Conservation (phyloP, 1,140 invertebrate genomes). For the Hermetia illucens region DNA sequence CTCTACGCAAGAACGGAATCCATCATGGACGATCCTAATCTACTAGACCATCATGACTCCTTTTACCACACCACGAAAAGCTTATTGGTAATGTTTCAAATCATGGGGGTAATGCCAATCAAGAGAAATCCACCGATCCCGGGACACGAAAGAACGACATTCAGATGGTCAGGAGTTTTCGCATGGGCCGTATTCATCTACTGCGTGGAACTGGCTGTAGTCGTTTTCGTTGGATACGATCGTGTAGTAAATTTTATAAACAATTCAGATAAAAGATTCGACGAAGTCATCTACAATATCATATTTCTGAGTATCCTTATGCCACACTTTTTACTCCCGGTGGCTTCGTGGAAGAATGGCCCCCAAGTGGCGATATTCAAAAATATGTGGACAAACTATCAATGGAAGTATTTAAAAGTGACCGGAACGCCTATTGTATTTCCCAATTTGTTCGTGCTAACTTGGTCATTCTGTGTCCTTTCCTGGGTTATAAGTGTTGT, state of each 20-base stretch:
- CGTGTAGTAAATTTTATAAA: constrained; percentile 37
- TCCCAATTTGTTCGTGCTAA: constrained; percentile 40
- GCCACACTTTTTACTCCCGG: constrained; percentile 47
- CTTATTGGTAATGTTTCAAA: constrained; percentile 47
- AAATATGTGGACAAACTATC: constrained; percentile 58
- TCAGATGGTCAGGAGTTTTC: constrained; percentile 41
- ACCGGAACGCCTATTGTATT: constrained; percentile 47
- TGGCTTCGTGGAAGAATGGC: constrained; percentile 52
- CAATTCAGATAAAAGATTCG: constrained; percentile 45
- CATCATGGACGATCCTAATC: constrained; percentile 22
- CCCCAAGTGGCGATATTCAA: constrained; percentile 51
- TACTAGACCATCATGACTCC: constrained; percentile 42
- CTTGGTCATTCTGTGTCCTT: constrained; percentile 42
- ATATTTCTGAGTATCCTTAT: constrained; percentile 54
- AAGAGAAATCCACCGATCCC: constrained; percentile 38
- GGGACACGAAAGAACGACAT: constrained; percentile 37
- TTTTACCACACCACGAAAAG: constrained; percentile 52
- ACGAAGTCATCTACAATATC: constrained; percentile 53
- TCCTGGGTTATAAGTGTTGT: constrained; percentile 44
- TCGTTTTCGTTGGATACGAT: constrained; percentile 36
- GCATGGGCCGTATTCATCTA: constrained; percentile 42
- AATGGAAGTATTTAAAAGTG: constrained; percentile 46
- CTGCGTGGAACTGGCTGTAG: constrained; percentile 36
- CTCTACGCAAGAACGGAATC: constrained; percentile 22
- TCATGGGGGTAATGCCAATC: constrained; percentile 57